Base-by-base conservation (phyloP, 1,140 invertebrate genomes). In the Caenorhabditis elegans region DNA sequence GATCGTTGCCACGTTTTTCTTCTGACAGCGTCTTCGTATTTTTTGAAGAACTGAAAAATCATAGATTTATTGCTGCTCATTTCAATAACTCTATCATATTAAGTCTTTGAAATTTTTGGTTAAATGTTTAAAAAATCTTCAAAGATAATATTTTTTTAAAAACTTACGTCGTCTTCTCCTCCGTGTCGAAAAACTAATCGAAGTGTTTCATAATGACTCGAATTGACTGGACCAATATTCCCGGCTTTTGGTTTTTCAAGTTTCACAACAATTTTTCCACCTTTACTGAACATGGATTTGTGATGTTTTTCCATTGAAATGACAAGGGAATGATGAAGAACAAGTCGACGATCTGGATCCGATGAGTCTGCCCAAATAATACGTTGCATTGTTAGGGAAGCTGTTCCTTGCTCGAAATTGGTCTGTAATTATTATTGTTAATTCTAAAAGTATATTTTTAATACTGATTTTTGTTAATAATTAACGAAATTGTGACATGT, bases 181-280 rank as follows among this genome's bases (percentile, higher is more conserved):
- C 84, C 89, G 81, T 85, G 82, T 53, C 83, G 79, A 49, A 85
- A 88, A 77, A 86, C 86, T 79, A 86, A 85, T 70, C 86, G 83
- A 48, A 89, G 75, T 24, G 84, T 86, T 53, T 87, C 76, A 39
- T 79, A 83, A 13, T 53, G 78, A 49, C 82, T 85, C 13, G 83
- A 78, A 24, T 82, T 85, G n/a, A 87, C 86, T 48, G 86, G 87
- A 5, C 85, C 84, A 17, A 78, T 80, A 53, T 43, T 46, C 76
- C 88, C 76, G 80, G 78, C 78, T 8, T 87, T 90, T 3, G 91
- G 84, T 24, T 93, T 92, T 17, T 92, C 91, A n/a, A 97, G 91
- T 88, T 95, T 93, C 55, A 96, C 88, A 81, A 95, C 91, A 43
- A 97, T 92, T 90, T 96, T 95, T 36, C 86, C 87, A 31, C 86